Percentiles rank a stretch among this genome's conserved stretches.
Conservation (phyloP, 2,113 vertebrate species). For the Phaethon lepturus region DNA sequence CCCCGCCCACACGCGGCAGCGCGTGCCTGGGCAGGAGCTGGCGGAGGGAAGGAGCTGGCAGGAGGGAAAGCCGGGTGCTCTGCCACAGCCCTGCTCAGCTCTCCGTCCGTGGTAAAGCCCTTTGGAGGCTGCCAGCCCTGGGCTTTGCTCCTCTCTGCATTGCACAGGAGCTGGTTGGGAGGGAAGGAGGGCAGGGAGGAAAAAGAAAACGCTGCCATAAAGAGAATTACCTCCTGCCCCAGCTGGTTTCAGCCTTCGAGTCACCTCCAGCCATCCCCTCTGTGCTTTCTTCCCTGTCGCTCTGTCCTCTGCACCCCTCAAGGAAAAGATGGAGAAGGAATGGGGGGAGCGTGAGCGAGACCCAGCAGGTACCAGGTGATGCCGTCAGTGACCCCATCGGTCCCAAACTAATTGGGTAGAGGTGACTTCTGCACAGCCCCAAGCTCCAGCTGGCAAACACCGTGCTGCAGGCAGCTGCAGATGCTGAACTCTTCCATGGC, state of each 20-base stretch:
- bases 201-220: neutral
- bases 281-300: neutral
- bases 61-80: neutral
- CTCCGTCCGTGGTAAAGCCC: neutral
- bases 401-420: neutral
- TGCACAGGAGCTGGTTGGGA: neutral
- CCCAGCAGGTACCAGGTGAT: neutral
- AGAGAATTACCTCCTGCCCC: neutral
- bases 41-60: neutral
- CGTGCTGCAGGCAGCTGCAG: neutral
- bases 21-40: neutral
- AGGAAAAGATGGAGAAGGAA: neutral
- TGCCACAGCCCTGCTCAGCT: neutral
- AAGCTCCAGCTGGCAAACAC: neutral
- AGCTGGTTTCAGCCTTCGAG: neutral
- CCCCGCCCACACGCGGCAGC: neutral
- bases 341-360: rapidly evolving
- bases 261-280: neutral
- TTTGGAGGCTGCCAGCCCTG: neutral
- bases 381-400: neutral
- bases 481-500: neutral
- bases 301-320: neutral
- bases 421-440: neutral
- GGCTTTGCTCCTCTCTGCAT: neutral
- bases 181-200: neutral